Base-by-base conservation (phyloP, 2,888 invertebrate genomes). In the Erebia epiphron region DNA sequence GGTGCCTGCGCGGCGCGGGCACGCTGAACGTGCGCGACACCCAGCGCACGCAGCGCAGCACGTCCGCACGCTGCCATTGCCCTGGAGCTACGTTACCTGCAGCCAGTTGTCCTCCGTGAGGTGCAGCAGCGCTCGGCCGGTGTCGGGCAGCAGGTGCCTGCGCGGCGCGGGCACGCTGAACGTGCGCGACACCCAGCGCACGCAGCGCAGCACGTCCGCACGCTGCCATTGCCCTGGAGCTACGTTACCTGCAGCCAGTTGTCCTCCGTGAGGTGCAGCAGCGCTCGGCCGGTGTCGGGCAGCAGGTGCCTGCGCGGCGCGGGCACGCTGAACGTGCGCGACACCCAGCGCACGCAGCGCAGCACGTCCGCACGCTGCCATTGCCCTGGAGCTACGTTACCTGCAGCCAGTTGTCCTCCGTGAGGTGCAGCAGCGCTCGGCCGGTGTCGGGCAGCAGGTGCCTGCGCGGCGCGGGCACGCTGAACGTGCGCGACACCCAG, bases 51-150 rank as follows among this genome's bases (percentile, higher is more conserved):
- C 94, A 94, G 49, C 92, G 89, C 69, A 82, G 82, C 81, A 95
- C 92, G 83, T 94, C 94, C n/a, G 80, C 78, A 0, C 82, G 79
- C 68, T 82, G 82, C 95, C 95, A 95, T 76, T 91, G 89, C 76
- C 86, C 87, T 0, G 94, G 94, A 79, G 21, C 21, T 21, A 21
- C 21, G 21, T 21, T 21, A 91, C 91, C 84, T 88, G 86, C 49
- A 87, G 81, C 88, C 94, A 93, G 76, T 95, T 89, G 4, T 95
- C 93, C 58, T 94, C 89, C n/a, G 94, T 90, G 84, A 96, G 94
- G 16, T 82, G 83, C 73, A 94, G 87, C 79, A 94, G 88, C 67
- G 86, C 89, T 9, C 75, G 76, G 14, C 94, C 94, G 56, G 83
- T 77, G 77, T 75, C 76, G 1, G 95, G 94, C 84, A 95, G 92